Conservation (phyloP, 2,888 invertebrate genomes). For the Leptogaster cylindrica region DNA sequence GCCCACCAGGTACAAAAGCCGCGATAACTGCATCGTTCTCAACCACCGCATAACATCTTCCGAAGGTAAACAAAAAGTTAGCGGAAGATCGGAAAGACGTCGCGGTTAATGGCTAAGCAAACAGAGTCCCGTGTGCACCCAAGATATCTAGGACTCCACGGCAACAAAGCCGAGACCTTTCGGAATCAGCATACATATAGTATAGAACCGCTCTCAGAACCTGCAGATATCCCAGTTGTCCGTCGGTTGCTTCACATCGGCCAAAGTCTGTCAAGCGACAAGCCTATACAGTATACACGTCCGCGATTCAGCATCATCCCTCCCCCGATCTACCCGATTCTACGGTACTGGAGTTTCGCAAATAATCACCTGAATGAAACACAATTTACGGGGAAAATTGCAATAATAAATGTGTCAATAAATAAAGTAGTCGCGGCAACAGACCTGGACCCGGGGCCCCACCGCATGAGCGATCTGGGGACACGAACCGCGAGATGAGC, state of each 20-base stretch:
- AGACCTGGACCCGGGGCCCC: neutral
- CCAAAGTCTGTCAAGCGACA: neutral
- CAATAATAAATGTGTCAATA: conserved; percentile 43
- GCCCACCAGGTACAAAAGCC: conserved; percentile 37
- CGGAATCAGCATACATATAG: neutral
- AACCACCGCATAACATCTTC: conserved; percentile 28
- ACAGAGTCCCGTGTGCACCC: neutral
- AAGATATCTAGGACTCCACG: neutral
- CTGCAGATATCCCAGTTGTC: no score
- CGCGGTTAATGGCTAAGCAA: conserved; percentile 39
- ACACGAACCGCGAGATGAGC: conserved; percentile 1
- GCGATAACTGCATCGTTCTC: conserved; percentile 39
- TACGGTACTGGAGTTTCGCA: conserved; percentile 16
- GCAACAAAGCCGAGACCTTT: conserved; percentile 1
- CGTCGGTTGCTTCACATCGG: no score
- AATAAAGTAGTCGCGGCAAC: conserved; percentile 32
- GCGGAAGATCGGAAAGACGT: conserved; percentile 34
- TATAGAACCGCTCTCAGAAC: no score
- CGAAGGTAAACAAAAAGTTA: conserved; percentile 35
- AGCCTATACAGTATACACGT: neutral
- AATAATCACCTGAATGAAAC: conserved; percentile 36
- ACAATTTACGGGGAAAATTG: conserved; percentile 42
- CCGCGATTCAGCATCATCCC: neutral
- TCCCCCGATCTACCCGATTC: neutral
- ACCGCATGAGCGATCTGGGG: conserved; percentile 23